Conservation (phyloP, 2,797 vertebrate species). For the Petrocephalus sullivani region DNA sequence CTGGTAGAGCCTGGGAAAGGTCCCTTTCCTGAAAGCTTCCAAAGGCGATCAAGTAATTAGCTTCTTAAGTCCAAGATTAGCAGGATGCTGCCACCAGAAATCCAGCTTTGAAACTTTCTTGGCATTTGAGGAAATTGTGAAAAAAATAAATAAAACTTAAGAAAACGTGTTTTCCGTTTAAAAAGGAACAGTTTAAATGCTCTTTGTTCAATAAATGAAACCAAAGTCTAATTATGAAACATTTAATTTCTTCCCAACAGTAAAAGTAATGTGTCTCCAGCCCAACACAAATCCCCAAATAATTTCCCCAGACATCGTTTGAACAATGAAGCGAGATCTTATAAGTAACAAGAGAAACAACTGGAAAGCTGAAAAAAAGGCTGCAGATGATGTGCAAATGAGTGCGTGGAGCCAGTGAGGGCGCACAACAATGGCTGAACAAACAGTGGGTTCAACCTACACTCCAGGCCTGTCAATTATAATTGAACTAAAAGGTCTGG, state of each 20-base stretch:
- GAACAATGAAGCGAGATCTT: neutral
- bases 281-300: neutral
- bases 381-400: neutral
- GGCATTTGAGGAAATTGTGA: neutral
- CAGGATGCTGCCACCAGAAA: slow-evolving; percentile 32
- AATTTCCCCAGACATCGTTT: neutral
- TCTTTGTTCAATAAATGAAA: neutral
- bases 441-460: neutral
- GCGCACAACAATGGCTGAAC: neutral
- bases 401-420: neutral
- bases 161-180: neutral
- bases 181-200: neutral
- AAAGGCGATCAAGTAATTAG: slow-evolving; percentile 41
- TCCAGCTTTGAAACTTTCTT: neutral
- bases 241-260: neutral
- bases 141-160: neutral
- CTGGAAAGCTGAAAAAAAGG: neutral
- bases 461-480: neutral
- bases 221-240: neutral
- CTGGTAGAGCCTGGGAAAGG: slow-evolving; percentile 58
- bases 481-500: neutral
- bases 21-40: slow-evolving; percentile 40
- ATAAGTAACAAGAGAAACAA: neutral
- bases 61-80: slow-evolving; percentile 44
- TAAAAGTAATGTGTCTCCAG: neutral